Percentiles rank a stretch among this genome's conserved stretches.
Evolutionary conservation across 2,888 invertebrate genomes (phyloP).

Genomic region (Liodrosophila aerea): DNA sequence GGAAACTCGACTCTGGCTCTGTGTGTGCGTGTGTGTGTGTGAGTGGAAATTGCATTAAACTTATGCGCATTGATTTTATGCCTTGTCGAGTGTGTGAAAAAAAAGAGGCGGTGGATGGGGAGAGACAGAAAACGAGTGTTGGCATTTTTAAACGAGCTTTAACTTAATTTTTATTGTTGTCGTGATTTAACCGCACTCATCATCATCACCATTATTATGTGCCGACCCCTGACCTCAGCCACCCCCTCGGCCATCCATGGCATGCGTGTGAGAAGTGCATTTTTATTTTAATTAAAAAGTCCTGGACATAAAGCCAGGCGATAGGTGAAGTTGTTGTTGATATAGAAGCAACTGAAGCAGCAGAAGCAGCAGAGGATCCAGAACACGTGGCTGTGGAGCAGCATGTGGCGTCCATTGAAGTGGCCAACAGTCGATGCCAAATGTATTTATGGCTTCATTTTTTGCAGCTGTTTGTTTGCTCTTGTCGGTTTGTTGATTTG

Average conservation of each 20-base stretch:
- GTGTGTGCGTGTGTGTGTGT: slow-evolving; percentile 26
- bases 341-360: neutral
- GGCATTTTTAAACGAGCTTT: slow-evolving; percentile 65
- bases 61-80: slow-evolving; percentile 57
- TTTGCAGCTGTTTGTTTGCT: slow-evolving; percentile 44
- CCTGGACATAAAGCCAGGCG: slow-evolving; percentile 60
- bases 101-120: too few relatives aligned
- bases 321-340: slow-evolving; percentile 27
- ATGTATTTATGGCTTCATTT: slow-evolving; percentile 74
- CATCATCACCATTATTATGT: slow-evolving; percentile 17
- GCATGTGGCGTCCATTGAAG: slow-evolving; percentile 47
- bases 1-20: neutral
- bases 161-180: slow-evolving; percentile 74
- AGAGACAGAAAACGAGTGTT: slow-evolving; percentile 23
- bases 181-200: slow-evolving; percentile 59
- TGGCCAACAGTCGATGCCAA: slow-evolving; percentile 65
- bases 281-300: slow-evolving; percentile 73
- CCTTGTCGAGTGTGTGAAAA: slow-evolving; percentile 25
- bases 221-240: neutral
- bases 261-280: slow-evolving; percentile 60
- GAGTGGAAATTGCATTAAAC: slow-evolving; percentile 52
- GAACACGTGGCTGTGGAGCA: neutral
- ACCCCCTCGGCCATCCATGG: neutral
- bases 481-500: slow-evolving; percentile 43
- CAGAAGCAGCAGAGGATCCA: neutral